Evolutionary conservation across 2,888 invertebrate species (phyloP).

Genomic region (Trichogramma evanescens): DNA sequence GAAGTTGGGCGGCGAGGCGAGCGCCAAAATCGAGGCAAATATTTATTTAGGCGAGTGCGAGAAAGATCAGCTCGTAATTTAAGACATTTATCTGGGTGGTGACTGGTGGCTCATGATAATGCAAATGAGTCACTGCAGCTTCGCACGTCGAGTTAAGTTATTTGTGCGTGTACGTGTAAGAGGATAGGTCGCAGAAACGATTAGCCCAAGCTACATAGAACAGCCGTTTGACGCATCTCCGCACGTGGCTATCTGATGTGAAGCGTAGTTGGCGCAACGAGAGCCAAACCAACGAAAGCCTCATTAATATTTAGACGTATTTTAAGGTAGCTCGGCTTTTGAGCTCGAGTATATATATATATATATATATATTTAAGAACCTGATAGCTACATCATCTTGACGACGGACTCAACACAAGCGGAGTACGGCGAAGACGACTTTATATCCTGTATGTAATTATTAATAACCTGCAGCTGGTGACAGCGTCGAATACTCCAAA

Average conservation of each 20-base stretch:
- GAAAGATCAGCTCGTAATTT: slow-evolving; percentile 4
- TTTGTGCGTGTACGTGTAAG: neutral
- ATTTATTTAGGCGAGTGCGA: slow-evolving; percentile 23
- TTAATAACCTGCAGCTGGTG: slow-evolving; percentile 29
- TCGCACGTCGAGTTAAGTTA: neutral
- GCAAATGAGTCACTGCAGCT: slow-evolving; percentile 1
- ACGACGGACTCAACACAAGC: slow-evolving; percentile 12
- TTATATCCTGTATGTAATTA: slow-evolving; percentile 37
- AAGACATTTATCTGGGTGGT: slow-evolving; percentile 5
- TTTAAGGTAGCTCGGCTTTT: slow-evolving; percentile 33
- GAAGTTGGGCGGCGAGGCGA: slow-evolving; percentile 1
- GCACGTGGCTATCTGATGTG: neutral
- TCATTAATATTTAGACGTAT: slow-evolving; percentile 48
- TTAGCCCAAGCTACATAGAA: neutral
- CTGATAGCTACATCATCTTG: slow-evolving; percentile 16
- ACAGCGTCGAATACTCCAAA: neutral
- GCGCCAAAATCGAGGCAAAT: slow-evolving; percentile 22
- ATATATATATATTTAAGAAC: too few relatives aligned
- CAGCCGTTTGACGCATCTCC: slow-evolving; percentile 1
- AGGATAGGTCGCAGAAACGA: neutral
- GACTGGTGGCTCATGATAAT: slow-evolving; percentile 21
- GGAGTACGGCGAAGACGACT: slow-evolving; percentile 26
- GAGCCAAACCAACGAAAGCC: slow-evolving; percentile 44
- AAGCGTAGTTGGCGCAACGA: slow-evolving; percentile 10
- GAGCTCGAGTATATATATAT: too few relatives aligned